These are phyloP conservation scores for Laodelphax striatellus DNA, from an alignment of 1,140 invertebrate species.

Conservation along the genomic window DNA sequence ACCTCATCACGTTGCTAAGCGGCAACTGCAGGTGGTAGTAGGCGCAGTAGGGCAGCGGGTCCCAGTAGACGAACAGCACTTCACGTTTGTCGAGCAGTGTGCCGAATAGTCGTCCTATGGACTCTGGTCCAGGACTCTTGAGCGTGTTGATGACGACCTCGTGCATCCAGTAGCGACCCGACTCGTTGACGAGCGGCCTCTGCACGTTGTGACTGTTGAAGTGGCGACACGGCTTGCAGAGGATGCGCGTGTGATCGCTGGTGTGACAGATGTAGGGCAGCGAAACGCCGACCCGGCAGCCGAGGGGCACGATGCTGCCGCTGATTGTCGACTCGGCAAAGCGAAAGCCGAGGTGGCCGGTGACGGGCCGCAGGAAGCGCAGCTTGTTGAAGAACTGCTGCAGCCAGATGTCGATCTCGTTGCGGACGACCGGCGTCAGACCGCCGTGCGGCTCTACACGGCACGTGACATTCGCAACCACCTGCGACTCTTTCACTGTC, in stretches of 20 bases:
- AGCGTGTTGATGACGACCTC: conserved; percentile 38
- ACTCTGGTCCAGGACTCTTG: conserved; percentile 33
- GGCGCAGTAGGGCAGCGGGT: conserved; percentile 68
- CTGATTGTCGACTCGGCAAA: conserved; percentile 37
- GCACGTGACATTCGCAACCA: conserved; percentile 68
- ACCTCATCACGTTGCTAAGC: conserved; percentile 42
- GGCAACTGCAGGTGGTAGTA: conserved; percentile 69
- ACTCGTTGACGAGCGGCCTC: conserved; percentile 33
- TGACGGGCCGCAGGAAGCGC: conserved; percentile 46
- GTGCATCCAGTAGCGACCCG: conserved; percentile 37
- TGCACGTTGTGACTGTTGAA: conserved; percentile 40
- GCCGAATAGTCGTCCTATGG: conserved; percentile 43
- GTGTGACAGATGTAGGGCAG: conserved; percentile 65
- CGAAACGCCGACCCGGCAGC: conserved; percentile 59
- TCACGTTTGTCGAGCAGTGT: conserved; percentile 59
- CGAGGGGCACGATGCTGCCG: conserved; percentile 41
- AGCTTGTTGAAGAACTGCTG: conserved; percentile 52
- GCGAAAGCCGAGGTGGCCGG: conserved; percentile 62
- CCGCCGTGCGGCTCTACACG: conserved; percentile 50
- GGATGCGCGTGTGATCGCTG: conserved; percentile 45
- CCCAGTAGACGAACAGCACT: conserved; percentile 66
- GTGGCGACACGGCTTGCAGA: conserved; percentile 48
- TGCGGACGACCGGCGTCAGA: conserved; percentile 50
- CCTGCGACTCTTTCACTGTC: conserved; percentile 57
- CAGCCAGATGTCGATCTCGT: conserved; percentile 57